Conservation (phyloP, 2,888 invertebrate genomes). For the Neoaliturus tenellus region DNA sequence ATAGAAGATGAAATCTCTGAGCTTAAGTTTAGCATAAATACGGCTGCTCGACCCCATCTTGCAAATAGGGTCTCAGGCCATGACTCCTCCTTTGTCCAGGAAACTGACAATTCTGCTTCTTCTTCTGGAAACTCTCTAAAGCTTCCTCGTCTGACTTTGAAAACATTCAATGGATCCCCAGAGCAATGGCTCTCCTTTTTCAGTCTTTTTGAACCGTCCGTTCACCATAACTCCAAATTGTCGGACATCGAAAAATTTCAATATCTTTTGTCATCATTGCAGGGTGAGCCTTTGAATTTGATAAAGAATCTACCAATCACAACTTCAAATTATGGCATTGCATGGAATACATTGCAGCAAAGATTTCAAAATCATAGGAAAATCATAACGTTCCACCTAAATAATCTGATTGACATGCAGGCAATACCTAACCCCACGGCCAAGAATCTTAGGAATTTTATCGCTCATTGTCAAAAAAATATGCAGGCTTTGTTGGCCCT, state of each 20-base stretch:
- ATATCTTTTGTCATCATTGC: neutral
- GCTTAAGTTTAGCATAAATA: too few species aligned
- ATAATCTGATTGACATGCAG: neutral
- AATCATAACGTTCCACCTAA: neutral
- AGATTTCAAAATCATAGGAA: neutral
- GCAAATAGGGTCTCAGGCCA: too few species aligned
- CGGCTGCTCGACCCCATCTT: too few species aligned
- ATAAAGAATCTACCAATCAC: neutral
- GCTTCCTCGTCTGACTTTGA: neutral
- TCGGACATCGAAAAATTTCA: neutral
- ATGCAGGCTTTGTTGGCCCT: neutral
- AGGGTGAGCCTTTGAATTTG: neutral
- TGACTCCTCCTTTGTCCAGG: too few species aligned
- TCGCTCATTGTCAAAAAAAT: neutral
- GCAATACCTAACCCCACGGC: neutral
- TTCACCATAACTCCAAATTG: neutral
- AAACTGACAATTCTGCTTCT: too few species aligned
- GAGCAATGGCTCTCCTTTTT: neutral
- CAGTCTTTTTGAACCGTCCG: neutral
- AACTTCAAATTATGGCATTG: neutral
- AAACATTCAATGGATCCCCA: neutral
- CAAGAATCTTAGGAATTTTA: neutral
- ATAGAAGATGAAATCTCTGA: too few species aligned
- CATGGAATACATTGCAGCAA: neutral
- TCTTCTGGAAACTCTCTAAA: neutral